Evolutionary conservation across 2,888 invertebrate genomes (phyloP), one percentile per base, ranked within the genome.

Genomic region (Netelia melanura): DNA sequence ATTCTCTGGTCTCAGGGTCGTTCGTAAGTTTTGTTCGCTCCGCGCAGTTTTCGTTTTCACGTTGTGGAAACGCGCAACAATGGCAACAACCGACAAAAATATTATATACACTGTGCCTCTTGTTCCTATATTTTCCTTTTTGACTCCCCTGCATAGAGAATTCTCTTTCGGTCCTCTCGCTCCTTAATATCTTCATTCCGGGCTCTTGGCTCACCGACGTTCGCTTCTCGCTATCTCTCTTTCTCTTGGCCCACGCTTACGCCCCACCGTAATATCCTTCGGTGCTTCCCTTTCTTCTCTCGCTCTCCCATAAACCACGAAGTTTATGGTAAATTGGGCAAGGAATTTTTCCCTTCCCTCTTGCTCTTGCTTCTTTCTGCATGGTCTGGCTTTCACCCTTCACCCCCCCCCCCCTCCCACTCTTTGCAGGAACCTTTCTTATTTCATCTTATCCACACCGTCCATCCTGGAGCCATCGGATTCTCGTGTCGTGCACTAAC

Each of bases 291-390:
- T 21, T 71, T 44, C 11, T n/a, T 30, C 52, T 65, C 67, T 11
- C 65, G 43, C 88, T 86, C 84, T 83, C 82, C 85, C 89, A 88
- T 89, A 89, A 90, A 91, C 89, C 87, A 83, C 79, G 11, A 80
- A 89, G 86, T 91, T 91, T 90, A 90, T 87, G 88, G 90, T 89
- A 90, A 91, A 91, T 91, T 90, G 90, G 87, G 58, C 84, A 80
- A 79, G 84, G 83, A 87, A 89, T 89, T 88, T 86, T 89, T 85
- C 71, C 82, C 30, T 67, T 72, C 44, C 68, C 74, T 75, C 74
- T 30, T 64, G 62, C 58, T 78, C 62, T 58, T 84, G 79, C 80
- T 81, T 84, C 81, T 78, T 81, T 70, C 68, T 61, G 6, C 11
- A 54, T 43, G 38, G 70, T 62, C 72, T 62, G 54, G 71, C 21